These are phyloP conservation scores for Pachypeltis micranthus DNA, from an alignment of 1,140 invertebrate genomes.

Conservation along the genomic window DNA sequence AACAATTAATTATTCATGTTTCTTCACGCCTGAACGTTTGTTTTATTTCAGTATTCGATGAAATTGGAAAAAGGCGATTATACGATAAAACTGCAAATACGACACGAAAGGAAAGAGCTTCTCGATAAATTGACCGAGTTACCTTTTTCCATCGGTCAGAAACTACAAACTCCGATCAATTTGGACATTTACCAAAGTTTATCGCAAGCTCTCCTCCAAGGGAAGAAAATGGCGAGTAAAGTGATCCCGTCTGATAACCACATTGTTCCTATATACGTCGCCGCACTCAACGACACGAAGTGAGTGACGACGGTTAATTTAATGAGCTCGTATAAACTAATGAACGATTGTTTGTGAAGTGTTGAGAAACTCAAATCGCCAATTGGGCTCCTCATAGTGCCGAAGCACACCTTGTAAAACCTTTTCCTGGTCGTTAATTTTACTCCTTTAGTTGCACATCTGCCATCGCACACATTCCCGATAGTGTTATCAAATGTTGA, in stretches of 20 bases:
- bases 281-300: constrained; percentile 61
- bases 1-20: neutral
- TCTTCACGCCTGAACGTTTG: neutral
- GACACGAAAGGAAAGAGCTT: constrained; percentile 76
- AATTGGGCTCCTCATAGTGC: neutral
- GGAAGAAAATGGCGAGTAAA: constrained; percentile 52
- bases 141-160: constrained; percentile 61
- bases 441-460: too few relatives aligned
- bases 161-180: constrained; percentile 54
- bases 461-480: too few relatives aligned
- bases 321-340: too few relatives aligned
- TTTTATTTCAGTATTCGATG: constrained; percentile 55
- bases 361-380: too few relatives aligned
- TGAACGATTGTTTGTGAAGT: neutral
- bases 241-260: constrained; percentile 45
- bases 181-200: constrained; percentile 45
- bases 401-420: too few relatives aligned
- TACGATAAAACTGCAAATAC: constrained; percentile 66
- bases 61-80: constrained; percentile 97
- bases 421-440: too few relatives aligned
- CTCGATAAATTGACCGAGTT: constrained; percentile 76
- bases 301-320: too few relatives aligned
- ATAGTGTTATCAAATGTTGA: too few relatives aligned
- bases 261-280: constrained; percentile 61
- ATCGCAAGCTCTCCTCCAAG: constrained; percentile 50